phyloP scores from a whole-genome alignment of 2,113 vertebrate genomes.

The Sylvilagus bachmani region DNA sequence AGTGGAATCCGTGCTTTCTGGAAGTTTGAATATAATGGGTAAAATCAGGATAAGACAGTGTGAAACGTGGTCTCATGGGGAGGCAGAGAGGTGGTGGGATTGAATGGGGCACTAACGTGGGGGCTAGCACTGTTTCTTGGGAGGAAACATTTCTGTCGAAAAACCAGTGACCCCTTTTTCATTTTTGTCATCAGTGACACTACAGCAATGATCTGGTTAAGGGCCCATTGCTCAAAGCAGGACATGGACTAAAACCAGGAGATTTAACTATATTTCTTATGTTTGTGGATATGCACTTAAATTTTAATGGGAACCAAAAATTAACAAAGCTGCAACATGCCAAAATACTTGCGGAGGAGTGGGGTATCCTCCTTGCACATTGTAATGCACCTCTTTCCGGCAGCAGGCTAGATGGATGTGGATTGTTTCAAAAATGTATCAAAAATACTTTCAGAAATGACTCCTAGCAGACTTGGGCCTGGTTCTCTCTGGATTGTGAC shows the following conservation, averaged over 20 bases:
- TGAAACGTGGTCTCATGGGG: background rate
- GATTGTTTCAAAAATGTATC: background rate
- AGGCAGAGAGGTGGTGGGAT: rapidly evolving
- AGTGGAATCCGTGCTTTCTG: background rate
- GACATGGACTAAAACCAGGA: background rate
- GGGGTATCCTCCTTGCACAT: background rate
- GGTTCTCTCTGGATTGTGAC: background rate
- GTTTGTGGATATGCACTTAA: background rate
- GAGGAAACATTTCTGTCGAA: background rate
- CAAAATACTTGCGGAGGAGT: background rate
- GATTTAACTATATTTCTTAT: background rate
- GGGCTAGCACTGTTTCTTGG: background rate
- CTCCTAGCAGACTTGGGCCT: too few species aligned
- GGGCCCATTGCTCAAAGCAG: background rate
- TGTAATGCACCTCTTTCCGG: background rate
- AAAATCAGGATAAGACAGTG: too few species aligned
- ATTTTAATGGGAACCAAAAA: slow-evolving; percentile 8
- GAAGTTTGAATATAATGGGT: background rate
- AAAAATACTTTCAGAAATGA: slow-evolving; percentile 3
- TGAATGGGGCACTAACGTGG: background rate
- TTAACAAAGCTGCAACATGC: background rate
- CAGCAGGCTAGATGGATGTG: background rate
- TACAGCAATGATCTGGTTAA: background rate
- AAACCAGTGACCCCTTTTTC: background rate
- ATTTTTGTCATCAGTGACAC: background rate